phyloP scores from a whole-genome alignment of 2,113 vertebrate species.

The Symphodus melops region DNA sequence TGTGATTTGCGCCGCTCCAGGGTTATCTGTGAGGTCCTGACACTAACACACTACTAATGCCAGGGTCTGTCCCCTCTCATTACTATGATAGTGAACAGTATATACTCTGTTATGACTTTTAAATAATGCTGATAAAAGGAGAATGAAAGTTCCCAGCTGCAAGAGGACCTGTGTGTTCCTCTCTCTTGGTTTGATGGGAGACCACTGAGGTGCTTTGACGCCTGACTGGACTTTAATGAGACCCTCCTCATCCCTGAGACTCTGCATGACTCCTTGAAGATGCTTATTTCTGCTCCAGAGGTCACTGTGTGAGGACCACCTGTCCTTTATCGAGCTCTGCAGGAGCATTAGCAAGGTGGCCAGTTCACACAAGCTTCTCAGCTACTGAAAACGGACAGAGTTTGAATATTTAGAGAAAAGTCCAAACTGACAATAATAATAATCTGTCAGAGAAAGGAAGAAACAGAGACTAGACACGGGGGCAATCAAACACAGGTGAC shows the following conservation, averaged over 20 bases:
- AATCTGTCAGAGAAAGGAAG: no score
- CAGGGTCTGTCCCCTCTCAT: neutral
- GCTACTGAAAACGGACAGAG: no score
- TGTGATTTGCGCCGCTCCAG: neutral
- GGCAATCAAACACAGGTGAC: no score
- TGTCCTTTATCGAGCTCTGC: neutral
- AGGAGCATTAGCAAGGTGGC: neutral
- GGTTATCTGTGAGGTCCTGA: neutral
- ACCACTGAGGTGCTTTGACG: neutral
- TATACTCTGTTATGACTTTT: neutral
- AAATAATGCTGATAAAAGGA: no score
- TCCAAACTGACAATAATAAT: no score
- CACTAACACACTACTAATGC: neutral
- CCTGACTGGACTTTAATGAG: conserved; percentile 7
- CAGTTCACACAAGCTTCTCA: neutral
- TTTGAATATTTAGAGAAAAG: no score
- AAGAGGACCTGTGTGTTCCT: neutral
- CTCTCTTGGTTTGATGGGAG: neutral
- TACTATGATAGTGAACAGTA: neutral
- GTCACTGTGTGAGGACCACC: neutral
- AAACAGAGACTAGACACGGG: no score
- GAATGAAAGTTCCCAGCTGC: neutral
- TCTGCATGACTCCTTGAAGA: neutral
- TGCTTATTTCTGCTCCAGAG: neutral
- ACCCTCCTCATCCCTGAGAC: neutral